These are phyloP conservation scores for Eretmocerus hayati DNA, from an alignment of 2,888 invertebrate species.

Conservation along the genomic window DNA sequence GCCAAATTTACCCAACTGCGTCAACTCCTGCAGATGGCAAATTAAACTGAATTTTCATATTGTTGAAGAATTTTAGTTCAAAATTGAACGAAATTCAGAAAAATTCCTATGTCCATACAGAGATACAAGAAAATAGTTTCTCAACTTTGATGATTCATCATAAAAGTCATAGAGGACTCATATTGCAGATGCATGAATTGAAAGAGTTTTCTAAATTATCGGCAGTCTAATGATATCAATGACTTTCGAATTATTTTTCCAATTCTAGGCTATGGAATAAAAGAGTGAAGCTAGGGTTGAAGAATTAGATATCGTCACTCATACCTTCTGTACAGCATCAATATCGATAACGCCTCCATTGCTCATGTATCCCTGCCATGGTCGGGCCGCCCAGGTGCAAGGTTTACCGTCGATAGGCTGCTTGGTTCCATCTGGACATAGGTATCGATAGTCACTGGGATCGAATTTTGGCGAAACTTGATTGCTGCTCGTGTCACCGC, in stretches of 20 bases:
- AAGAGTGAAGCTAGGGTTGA: too few relatives aligned
- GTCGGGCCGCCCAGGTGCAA: constrained; percentile 78
- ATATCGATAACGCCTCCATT: constrained; percentile 53
- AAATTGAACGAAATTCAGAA: too few relatives aligned
- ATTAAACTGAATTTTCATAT: too few relatives aligned
- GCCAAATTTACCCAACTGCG: constrained; percentile 40
- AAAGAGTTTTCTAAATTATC: too few relatives aligned
- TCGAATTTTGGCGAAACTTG: constrained; percentile 58
- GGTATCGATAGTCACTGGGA: constrained; percentile 63
- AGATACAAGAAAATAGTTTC: not conserved
- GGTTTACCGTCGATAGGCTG: constrained; percentile 56
- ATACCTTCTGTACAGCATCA: constrained; percentile 35
- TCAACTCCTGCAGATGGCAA: constrained; percentile 31
- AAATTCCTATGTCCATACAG: not conserved
- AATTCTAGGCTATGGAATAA: too few relatives aligned
- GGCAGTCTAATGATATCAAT: too few relatives aligned
- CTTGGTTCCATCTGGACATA: constrained; percentile 73
- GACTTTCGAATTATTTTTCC: too few relatives aligned
- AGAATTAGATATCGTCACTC: not conserved
- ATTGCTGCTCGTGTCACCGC: constrained; percentile 33
- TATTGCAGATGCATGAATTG: too few relatives aligned
- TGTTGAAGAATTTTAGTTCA: too few relatives aligned
- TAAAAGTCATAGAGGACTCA: too few relatives aligned
- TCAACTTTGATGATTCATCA: too few relatives aligned
- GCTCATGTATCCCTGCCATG: constrained; percentile 74